phyloP scores from a whole-genome alignment of 2,797 vertebrate genomes.

The Mionectes olivaceus region DNA sequence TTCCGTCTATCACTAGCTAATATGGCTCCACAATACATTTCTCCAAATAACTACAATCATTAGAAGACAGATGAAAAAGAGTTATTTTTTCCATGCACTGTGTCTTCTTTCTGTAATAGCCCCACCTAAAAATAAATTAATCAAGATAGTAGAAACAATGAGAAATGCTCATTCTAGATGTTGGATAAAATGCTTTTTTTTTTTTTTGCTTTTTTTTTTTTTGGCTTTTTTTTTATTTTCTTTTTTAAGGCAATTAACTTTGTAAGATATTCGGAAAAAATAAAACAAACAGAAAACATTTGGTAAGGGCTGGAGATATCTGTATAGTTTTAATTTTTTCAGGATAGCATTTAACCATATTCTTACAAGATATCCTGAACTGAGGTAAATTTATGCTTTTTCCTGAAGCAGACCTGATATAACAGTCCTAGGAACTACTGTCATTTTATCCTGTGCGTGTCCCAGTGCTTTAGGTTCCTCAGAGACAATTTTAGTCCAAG shows the following conservation, averaged over 20 bases:
- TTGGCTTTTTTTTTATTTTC: too few relatives aligned
- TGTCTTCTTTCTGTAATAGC: slow-evolving; percentile 1
- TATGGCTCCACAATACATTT: neutral
- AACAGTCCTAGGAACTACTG: neutral
- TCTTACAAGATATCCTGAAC: neutral
- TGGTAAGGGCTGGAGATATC: neutral
- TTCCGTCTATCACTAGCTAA: neutral
- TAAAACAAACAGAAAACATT: neutral
- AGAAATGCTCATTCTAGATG: neutral
- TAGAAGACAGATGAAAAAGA: neutral
- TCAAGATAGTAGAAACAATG: neutral
- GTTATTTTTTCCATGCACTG: neutral
- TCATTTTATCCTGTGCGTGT: neutral
- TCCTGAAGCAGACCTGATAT: neutral
- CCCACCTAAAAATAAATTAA: neutral
- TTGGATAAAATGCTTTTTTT: neutral
- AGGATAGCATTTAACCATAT: neutral
- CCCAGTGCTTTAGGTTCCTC: neutral
- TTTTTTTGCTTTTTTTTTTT: neutral
- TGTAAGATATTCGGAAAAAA: neutral
- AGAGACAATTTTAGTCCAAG: neutral
- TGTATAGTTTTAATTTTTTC: neutral
- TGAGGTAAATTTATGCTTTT: neutral
- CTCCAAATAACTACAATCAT: neutral
- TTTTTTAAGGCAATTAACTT: neutral